phyloP scores from a whole-genome alignment of 2,113 vertebrate genomes.

The Silurus asotus region DNA sequence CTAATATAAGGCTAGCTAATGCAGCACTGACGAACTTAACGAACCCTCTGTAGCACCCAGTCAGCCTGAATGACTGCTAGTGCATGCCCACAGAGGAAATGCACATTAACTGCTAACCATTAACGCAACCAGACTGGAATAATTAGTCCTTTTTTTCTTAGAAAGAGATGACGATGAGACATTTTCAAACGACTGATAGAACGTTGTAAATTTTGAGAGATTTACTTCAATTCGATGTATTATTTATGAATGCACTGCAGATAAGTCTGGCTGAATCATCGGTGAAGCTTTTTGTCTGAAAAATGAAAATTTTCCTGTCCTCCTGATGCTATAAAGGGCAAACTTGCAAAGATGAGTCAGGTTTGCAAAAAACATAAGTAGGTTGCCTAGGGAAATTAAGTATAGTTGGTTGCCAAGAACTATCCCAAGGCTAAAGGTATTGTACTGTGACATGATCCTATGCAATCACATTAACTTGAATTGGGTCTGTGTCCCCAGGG shows the following conservation, averaged over 20 bases:
- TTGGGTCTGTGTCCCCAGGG: background rate
- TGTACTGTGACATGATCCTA: background rate
- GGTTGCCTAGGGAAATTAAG: no score
- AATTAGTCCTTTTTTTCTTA: background rate
- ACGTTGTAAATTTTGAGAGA: background rate
- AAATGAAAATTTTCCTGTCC: background rate
- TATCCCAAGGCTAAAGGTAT: background rate
- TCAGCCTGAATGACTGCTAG: constrained; percentile 9
- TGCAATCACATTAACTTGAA: background rate
- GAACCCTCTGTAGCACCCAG: background rate
- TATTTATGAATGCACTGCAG: background rate
- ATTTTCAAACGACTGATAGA: background rate
- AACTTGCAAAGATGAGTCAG: background rate
- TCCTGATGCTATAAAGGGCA: background rate
- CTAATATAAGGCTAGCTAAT: constrained; percentile 38
- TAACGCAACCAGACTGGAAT: background rate
- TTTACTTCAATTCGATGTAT: background rate
- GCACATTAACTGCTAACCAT: background rate
- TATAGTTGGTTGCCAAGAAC: background rate
- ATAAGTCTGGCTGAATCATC: background rate
- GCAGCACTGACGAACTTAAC: constrained; percentile 25
- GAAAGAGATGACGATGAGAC: background rate
- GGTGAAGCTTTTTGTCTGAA: background rate
- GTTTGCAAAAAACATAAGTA: background rate
- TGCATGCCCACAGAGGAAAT: constrained; percentile 17